A percentile compares a stretch with the other conserved stretches of the same genome.
phyloP scores from a whole-genome alignment of 1,140 invertebrate genomes.

The Drosophila sturtevanti region DNA sequence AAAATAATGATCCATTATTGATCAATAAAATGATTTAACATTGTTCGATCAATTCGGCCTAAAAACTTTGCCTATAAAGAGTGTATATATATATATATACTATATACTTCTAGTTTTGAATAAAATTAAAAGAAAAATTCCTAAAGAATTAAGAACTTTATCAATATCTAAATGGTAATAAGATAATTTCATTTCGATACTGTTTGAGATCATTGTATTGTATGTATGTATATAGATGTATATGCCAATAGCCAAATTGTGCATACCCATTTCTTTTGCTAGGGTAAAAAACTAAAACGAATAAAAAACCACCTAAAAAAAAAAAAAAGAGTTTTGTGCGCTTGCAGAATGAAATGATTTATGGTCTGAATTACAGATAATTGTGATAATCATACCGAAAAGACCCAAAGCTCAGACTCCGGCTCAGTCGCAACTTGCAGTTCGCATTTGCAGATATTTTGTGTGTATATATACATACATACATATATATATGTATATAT shows the following conservation, averaged over 20 bases:
- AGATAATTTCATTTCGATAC: too few species aligned
- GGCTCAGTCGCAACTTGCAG: constrained; percentile 48
- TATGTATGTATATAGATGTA: too few species aligned
- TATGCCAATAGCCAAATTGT: background rate
- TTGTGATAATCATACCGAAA: constrained; percentile 82
- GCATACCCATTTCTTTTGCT: background rate
- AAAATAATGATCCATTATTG: too few species aligned
- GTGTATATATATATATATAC: too few species aligned
- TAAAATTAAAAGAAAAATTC: too few species aligned
- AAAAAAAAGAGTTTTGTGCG: constrained; percentile 44
- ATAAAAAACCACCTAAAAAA: background rate
- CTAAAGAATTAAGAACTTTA: too few species aligned
- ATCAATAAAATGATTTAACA: too few species aligned
- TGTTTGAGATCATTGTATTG: too few species aligned
- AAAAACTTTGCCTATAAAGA: too few species aligned
- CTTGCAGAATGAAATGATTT: constrained; percentile 79
- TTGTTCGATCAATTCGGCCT: too few species aligned
- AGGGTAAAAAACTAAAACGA: background rate
- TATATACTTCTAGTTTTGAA: too few species aligned
- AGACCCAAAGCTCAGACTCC: constrained; percentile 26
- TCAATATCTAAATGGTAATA: too few species aligned
- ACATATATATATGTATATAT: background rate
- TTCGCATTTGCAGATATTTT: constrained; percentile 62
- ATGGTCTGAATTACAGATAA: constrained; percentile 82
- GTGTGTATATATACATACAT: background rate